Evolutionary conservation across 2,888 invertebrate species (phyloP).

Genomic region (Drosophila glabriapex): DNA sequence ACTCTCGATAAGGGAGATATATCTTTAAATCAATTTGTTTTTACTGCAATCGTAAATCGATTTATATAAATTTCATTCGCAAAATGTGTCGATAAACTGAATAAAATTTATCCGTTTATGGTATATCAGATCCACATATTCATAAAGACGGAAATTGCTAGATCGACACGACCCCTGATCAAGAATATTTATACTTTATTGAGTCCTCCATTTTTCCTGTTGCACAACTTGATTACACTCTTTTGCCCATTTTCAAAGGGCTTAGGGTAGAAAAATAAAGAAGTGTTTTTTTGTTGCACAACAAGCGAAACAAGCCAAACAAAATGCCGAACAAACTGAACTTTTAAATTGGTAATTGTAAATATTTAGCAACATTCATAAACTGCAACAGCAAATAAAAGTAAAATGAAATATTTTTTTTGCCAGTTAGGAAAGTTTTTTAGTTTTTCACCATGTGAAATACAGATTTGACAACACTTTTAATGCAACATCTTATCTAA

Average conservation of each 20-base stretch:
- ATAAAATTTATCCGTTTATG: neutral
- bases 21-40: neutral
- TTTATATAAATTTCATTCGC: neutral
- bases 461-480: slow-evolving; percentile 5
- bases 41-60: neutral
- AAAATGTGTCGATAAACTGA: neutral
- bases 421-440: slow-evolving; percentile 9
- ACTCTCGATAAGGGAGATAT: neutral
- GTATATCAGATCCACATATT: neutral
- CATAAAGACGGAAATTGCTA: neutral
- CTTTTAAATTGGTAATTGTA: slow-evolving; percentile 78
- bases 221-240: neutral
- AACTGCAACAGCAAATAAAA: slow-evolving; percentile 39
- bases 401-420: slow-evolving; percentile 9
- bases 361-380: slow-evolving; percentile 76
- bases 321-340: slow-evolving; percentile 54
- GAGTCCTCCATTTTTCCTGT: neutral
- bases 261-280: slow-evolving; percentile 2
- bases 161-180: neutral
- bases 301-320: slow-evolving; percentile 46
- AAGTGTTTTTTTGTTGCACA: slow-evolving; percentile 44
- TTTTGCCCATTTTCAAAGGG: neutral
- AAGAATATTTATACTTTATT: neutral
- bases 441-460: slow-evolving; percentile 5
- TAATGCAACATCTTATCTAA: neutral